Evolutionary conservation across 1,140 invertebrate genomes (phyloP), one percentile per base, ranked within the genome.

Genomic region (Lordiphosa stackelbergi): DNA sequence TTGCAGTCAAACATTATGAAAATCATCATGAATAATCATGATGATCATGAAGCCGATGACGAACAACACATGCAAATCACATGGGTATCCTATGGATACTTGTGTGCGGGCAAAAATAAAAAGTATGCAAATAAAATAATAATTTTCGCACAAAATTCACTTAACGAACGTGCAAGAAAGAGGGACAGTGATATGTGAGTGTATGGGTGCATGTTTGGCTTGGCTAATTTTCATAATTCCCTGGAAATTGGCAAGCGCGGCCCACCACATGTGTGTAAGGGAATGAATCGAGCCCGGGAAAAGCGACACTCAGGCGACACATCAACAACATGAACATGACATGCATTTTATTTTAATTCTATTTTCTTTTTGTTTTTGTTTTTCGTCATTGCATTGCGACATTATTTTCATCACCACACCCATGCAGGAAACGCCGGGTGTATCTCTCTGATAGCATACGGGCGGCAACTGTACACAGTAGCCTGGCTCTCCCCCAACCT

Each of bases 1-100:
- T 81, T 81, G 75, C 75, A 81, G 66, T 81, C 71, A 79, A 74
- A 79, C 74, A 79, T 78, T 73, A 79, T 79, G 73, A 79, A 79
- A 66, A 73, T 60, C 69, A 79, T 66, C 53, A 69, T 22, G 24
- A 8, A 35, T 45, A 22, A 11, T 9, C 35, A 53, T 72, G 52
- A 54, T 78, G 66, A 68, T 74, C 75, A 71, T 81, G 75, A 78
- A 56, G 63, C 40, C 60, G 63, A 60, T 78, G 74, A 78, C 75
- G 54, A 78, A 60, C 55, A 69, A 78, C 75, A 81, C 71, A 81
- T 81, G 75, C 75, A 81, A 81, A 75, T 81, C 75, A 81, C 75
- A 81, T 81, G 75, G 55, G 61, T 55, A 52, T 78, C 49, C 56
- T 48, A 78, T 78, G 64, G 58, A 65, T 77, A 69, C 41, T 16